A percentile compares a stretch with the other conserved stretches of the same genome.
Conservation (phyloP, 1,140 invertebrate species). For the Cardiocondyla obscurior region DNA sequence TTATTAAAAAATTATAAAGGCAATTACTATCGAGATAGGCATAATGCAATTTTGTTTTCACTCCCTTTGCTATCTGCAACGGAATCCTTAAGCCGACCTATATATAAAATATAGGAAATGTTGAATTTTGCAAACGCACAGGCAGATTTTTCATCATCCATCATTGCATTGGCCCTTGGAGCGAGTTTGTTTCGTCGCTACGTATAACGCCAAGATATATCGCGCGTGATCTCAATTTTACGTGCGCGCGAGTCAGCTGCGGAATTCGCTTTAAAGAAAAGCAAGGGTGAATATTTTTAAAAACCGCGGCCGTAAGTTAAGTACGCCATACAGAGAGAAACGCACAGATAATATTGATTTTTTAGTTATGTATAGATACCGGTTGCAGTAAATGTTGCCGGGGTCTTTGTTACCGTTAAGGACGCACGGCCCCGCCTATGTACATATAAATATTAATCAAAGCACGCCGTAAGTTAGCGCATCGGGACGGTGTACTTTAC, state of each 20-base stretch:
- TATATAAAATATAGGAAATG: background rate
- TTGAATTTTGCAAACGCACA: background rate
- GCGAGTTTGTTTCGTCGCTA: slow-evolving; percentile 8
- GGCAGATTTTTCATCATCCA: slow-evolving; percentile 7
- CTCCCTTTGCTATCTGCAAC: too few species aligned
- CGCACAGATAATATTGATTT: slow-evolving; percentile 53
- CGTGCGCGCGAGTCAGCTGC: background rate
- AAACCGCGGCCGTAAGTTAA: slow-evolving; percentile 17
- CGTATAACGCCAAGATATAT: background rate
- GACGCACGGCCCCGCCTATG: slow-evolving; percentile 17
- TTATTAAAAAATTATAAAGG: background rate
- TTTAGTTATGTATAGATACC: slow-evolving; percentile 53
- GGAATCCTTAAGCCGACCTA: background rate
- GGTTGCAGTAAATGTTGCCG: slow-evolving; percentile 17
- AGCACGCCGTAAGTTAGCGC: slow-evolving; percentile 13
- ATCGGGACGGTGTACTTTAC: slow-evolving; percentile 28
- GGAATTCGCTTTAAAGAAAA: background rate
- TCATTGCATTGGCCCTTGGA: background rate
- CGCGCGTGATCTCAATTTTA: slow-evolving; percentile 30
- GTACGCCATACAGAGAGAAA: slow-evolving; percentile 28
- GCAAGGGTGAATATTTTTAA: slow-evolving; percentile 36
- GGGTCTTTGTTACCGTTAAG: slow-evolving; percentile 48
- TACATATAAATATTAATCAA: slow-evolving; percentile 45
- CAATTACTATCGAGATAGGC: too few species aligned
- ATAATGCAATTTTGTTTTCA: too few species aligned